Base-by-base conservation (phyloP, 2,888 invertebrate genomes). In the Drosophila birchii region DNA sequence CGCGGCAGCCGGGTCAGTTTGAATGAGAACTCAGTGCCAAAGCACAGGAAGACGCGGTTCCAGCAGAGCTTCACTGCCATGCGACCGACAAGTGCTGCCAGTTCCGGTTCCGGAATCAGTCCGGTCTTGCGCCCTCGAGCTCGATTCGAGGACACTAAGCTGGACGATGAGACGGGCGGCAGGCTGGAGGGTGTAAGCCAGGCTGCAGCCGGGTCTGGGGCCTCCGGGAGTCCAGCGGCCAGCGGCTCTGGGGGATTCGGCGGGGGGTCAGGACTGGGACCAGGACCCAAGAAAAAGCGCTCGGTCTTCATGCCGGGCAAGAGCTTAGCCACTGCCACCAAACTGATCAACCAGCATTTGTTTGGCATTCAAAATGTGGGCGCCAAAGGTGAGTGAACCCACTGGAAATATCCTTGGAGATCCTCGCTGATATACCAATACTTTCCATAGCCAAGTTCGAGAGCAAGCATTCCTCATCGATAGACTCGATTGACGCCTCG, bases 11-110 rank as follows among this genome's bases (percentile, higher is more conserved):
- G 91, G 68, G 94, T 95, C 72, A 95, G 95, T 90, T 93, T 95
- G 72, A 95, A 95, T 90, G 95, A 95, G 88, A 93, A 95, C 57
- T 94, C 94, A 76, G 92, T 94, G 93, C 96, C 96, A 90, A 97
- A 96, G 93, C 96, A 96, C 93, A 95, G 97, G 90, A 96, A 96
- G 93, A 96, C 96, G 80, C 95, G 97, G 86, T 96, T 97, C 93
- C 96, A 96, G 93, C 96, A 97, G 94, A 90, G 93, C 90, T 94
- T 94, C 70, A 93, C 93, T 45, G 85, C 91, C 64, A 91, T 90
- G 68, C 93, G 93, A 41, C 94, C 94, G 36, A 94, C 41, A 11
- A 60, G 62, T 16, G 61, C 36, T 0, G 12, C 39, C 11, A 34
- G 8, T 9, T 34, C 49, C 32, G 49, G 45, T n/a, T 47, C 47